These are phyloP conservation scores for Campylorhamphus procurvoides DNA, from an alignment of 2,113 vertebrate genomes.

Conservation along the genomic window DNA sequence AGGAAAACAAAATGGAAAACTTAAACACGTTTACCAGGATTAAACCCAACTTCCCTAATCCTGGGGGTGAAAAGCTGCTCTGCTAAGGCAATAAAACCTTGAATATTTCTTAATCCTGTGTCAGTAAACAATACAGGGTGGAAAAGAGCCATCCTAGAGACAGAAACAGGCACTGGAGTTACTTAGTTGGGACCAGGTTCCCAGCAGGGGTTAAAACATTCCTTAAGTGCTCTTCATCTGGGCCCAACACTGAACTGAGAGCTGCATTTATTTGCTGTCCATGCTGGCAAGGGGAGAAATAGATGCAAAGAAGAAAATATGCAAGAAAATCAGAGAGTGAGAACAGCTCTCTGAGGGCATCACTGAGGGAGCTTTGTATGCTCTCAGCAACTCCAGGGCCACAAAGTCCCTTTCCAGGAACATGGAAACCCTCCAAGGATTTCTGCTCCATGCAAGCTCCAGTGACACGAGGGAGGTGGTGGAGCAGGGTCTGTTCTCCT, in stretches of 20 bases:
- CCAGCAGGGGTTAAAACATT: not conserved
- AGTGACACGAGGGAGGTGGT: not conserved
- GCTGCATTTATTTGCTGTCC: not conserved
- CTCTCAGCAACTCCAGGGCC: not conserved
- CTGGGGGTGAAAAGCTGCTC: not conserved
- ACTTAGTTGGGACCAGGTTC: rapidly evolving
- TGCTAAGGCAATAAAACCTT: not conserved
- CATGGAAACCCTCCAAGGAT: not conserved
- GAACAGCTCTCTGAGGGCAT: not conserved
- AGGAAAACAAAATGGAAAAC: not conserved
- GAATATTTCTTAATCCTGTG: not conserved
- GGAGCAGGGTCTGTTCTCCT: not conserved
- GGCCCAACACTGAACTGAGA: not conserved
- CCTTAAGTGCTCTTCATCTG: not conserved
- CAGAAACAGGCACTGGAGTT: not conserved
- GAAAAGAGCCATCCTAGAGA: not conserved
- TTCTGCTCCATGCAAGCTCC: not conserved
- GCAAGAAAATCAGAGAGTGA: not conserved
- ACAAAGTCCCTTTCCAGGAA: not conserved
- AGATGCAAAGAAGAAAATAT: rapidly evolving
- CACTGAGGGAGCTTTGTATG: not conserved
- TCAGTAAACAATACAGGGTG: not conserved
- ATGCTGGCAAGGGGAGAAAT: not conserved
- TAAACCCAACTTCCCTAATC: not conserved
- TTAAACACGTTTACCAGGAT: not conserved